A percentile compares a stretch with the other conserved stretches of the same genome.
Evolutionary conservation across 2,888 invertebrate species (phyloP).

Genomic region (Cantharis nigra): DNA sequence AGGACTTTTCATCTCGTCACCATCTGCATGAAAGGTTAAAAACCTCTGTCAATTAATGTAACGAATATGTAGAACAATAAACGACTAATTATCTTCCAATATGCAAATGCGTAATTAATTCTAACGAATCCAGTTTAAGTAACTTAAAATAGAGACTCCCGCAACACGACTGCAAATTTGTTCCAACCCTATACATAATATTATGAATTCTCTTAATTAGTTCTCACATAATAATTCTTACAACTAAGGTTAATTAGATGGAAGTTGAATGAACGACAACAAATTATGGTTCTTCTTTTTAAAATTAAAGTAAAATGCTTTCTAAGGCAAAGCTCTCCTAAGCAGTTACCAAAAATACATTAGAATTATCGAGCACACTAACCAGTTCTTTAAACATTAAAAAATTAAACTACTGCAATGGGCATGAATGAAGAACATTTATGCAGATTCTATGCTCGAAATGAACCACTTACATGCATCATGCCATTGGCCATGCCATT

Average conservation of each 20-base stretch:
- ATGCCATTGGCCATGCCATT: neutral
- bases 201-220: neutral
- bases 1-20: neutral
- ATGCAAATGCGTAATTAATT: neutral
- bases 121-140: neutral
- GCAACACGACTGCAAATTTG: neutral
- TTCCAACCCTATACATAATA: neutral
- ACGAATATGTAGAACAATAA: neutral
- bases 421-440: neutral
- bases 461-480: neutral
- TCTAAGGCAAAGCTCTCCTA: neutral
- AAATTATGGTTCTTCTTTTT: neutral
- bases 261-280: neutral
- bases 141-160: neutral
- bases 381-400: neutral
- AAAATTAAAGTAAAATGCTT: neutral
- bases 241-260: neutral
- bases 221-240: neutral
- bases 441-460: neutral
- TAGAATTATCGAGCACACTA: neutral
- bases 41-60: neutral
- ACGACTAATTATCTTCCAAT: neutral
- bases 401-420: neutral
- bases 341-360: neutral
- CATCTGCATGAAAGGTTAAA: neutral